phyloP scores from a whole-genome alignment of 2,888 invertebrate species.

The Plusia festucae region DNA sequence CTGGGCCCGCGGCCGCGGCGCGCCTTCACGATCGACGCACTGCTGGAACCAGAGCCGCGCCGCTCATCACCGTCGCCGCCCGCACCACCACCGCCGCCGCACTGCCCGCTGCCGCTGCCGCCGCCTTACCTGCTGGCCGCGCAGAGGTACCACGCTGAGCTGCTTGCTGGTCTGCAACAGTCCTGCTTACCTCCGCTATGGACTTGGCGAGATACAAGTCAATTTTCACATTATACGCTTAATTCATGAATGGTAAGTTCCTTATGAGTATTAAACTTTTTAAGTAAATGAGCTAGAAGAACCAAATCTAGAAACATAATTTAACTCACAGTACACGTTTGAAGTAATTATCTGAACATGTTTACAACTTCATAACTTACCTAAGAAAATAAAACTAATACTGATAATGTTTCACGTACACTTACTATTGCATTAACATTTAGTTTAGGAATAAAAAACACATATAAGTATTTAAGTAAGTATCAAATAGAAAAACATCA shows the following conservation, averaged over 20 bases:
- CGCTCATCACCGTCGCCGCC: slow-evolving; percentile 66
- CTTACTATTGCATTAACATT: not conserved
- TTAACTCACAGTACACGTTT: no score
- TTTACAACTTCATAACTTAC: no score
- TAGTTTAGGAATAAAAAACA: not conserved
- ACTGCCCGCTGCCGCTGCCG: slow-evolving; percentile 81
- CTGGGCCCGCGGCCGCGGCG: slow-evolving; percentile 72
- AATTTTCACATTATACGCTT: slow-evolving; percentile 87
- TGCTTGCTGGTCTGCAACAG: slow-evolving; percentile 84
- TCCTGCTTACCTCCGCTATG: slow-evolving; percentile 85
- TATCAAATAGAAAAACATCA: not conserved
- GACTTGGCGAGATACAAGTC: slow-evolving; percentile 86
- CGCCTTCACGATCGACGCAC: slow-evolving; percentile 77
- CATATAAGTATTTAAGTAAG: not conserved
- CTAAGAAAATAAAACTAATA: no score
- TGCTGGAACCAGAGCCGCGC: slow-evolving; percentile 77
- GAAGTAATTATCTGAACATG: no score
- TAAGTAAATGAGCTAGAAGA: no score
- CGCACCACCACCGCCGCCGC: slow-evolving; percentile 70
- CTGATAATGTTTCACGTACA: no score
- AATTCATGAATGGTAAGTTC: slow-evolving; percentile 87
- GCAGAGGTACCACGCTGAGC: slow-evolving; percentile 85
- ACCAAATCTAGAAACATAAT: no score
- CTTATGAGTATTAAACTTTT: not conserved
- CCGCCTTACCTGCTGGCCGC: slow-evolving; percentile 83